These are phyloP conservation scores for Pseudomyrmex sp. DNA, from an alignment of 1,140 invertebrate genomes.

Conservation along the genomic window DNA sequence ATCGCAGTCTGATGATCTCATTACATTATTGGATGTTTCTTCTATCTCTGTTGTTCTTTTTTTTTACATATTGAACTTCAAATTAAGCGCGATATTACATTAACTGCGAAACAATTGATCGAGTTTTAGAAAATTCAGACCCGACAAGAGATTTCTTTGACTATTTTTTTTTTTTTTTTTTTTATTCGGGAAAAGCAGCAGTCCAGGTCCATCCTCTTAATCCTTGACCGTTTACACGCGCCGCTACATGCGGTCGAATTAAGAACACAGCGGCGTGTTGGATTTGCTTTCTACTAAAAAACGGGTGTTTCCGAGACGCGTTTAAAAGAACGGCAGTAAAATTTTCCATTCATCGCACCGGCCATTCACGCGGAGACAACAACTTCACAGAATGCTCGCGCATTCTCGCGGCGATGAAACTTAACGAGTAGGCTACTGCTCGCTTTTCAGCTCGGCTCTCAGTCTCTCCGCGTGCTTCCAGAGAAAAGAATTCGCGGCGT, in stretches of 20 bases:
- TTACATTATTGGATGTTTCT: no score
- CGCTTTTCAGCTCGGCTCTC: neutral
- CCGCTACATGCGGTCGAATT: conserved; percentile 11
- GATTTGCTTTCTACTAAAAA: conserved; percentile 26
- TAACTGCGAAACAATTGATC: no score
- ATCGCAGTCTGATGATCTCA: no score
- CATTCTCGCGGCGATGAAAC: conserved; percentile 16
- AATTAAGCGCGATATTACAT: no score
- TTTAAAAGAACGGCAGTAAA: conserved; percentile 16
- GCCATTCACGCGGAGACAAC: conserved; percentile 39
- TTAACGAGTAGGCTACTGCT: conserved; percentile 15
- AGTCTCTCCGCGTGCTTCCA: no score
- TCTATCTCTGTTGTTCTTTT: no score
- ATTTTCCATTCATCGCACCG: conserved; percentile 46
- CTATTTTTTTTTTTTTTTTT: no score
- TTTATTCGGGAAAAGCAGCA: no score
- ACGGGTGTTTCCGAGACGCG: neutral
- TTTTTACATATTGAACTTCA: no score
- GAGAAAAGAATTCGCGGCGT: conserved; percentile 3
- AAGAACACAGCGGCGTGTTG: conserved; percentile 22
- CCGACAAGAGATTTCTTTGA: no score
- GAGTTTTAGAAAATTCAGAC: no score
- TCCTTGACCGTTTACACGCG: neutral
- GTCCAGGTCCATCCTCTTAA: neutral
- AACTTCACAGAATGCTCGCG: neutral